Evolutionary conservation across 2,113 vertebrate species (phyloP), one percentile per base, ranked within the genome.

Genomic region (Nanorana parkeri): DNA sequence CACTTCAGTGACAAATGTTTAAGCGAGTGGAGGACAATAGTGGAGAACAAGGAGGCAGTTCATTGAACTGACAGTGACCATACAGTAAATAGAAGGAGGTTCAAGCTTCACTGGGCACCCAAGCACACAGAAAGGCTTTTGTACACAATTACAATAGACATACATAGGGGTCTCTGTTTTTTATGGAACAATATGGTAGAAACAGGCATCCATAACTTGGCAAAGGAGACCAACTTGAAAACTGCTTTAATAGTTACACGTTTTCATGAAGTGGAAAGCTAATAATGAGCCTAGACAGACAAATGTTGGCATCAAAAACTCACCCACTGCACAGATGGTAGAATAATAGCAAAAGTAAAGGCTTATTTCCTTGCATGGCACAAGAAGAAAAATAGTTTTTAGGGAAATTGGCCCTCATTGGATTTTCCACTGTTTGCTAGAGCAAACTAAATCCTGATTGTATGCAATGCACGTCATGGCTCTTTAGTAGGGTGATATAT

Each of bases 11-110:
- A 94, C 94, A 93, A 93, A 94, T 92, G 93, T 94, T 94, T 93
- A 91, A 94, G 92, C 92, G 93, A 93, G 88, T 94, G 91, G 86
- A 85, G 89, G 89, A 95, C 92, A 95, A 94, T 95, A 86, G 91
- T 89, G 63, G 85, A 88, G 91, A 94, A 94, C 92, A 94, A 93
- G 92, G 88, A 89, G 90, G 92, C 92, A 94, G 93, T 94, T 95
- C 93, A 95, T 94, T 94, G 93, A 94, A 88, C 89, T 93, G 93
- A 94, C 92, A 93, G 93, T 94, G 93, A 92, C 93, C 92, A 95
- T 95, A 94, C 94, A 95, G 94, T 95, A 94, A 90, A 92, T 90
- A 94, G 93, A 89, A 86, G 88, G 85, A 92, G 89, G 91, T 92
- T 94, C 91, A 92, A 88, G 92, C 92, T 94, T 92, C 93, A 89